These are phyloP conservation scores for Nibea coibor DNA, from an alignment of 2,113 vertebrate species.

Conservation along the genomic window DNA sequence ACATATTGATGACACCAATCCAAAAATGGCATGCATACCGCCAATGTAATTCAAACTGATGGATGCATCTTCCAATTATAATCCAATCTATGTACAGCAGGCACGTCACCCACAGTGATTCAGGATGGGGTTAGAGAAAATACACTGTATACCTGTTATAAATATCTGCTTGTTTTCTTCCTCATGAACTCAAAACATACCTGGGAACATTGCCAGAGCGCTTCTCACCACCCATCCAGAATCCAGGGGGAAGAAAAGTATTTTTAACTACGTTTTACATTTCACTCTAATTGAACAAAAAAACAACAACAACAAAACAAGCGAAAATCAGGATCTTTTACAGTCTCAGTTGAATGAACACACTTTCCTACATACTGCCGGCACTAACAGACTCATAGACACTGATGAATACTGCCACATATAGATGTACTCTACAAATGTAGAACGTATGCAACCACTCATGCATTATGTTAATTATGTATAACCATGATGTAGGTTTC, in stretches of 20 bases:
- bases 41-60: neutral
- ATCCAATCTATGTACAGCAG: neutral
- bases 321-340: neutral
- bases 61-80: neutral
- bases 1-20: no score
- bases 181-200: neutral
- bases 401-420: neutral
- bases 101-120: neutral
- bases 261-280: conserved; percentile 19
- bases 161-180: conserved; percentile 14
- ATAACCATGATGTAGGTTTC: neutral
- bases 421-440: neutral
- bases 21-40: neutral
- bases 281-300: conserved; percentile 26
- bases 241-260: neutral
- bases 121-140: neutral
- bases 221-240: neutral
- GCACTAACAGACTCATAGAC: neutral
- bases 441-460: neutral
- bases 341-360: neutral
- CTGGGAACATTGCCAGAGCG: conserved; percentile 17
- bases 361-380: neutral
- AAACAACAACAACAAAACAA: neutral
- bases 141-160: neutral
- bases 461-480: neutral